Evolutionary conservation across 1,140 invertebrate species (phyloP), one percentile per base, ranked within the genome.

Genomic region (Drosophila navojoa): DNA sequence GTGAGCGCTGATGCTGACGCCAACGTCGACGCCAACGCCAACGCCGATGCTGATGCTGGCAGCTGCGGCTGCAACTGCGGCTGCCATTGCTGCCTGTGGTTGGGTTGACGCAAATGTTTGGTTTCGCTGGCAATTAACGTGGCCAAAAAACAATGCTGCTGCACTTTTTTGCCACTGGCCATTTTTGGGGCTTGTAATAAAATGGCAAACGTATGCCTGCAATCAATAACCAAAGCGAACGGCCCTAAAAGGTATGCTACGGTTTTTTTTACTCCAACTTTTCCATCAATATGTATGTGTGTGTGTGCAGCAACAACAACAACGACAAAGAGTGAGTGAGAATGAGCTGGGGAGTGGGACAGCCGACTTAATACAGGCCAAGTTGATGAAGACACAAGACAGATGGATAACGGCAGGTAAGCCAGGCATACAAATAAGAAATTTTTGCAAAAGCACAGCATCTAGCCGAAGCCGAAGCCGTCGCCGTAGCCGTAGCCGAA

Each of bases 311-410:
- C 49, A 73, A 35, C 49, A 68, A 45, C 54, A 44, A 35, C 49
- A 68, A 45, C 54, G 35, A 71, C 49, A 52, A 25, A 44, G 35
- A 42, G 45, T 38, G 53, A 54, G 44, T 45, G 27, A 38, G 49
- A 29, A 35, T 3, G 29, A 35, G 55, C 4, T 19, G 0, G 5
- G 2, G 44, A 40, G 16, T 32, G 7, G 3, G 68, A 32, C 38
- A 25, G 50, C 67, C 60, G 79, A 87, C 82, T 86, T 87, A 86
- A 86, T 86, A 73, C 82, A 64, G 82, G 71, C 82, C 79, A 79
- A 86, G 68, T 86, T 86, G 82, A 86, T 86, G 82, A 87, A 86
- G 82, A 86, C 74, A 87, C 82, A 86, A 86, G 82, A 82, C 82
- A 86, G 82, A 87, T 86, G 82, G 76, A 81, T 79, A 87, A 81